These are phyloP conservation scores for Chymomyza procnemis DNA, from an alignment of 2,888 invertebrate species.

Conservation along the genomic window DNA sequence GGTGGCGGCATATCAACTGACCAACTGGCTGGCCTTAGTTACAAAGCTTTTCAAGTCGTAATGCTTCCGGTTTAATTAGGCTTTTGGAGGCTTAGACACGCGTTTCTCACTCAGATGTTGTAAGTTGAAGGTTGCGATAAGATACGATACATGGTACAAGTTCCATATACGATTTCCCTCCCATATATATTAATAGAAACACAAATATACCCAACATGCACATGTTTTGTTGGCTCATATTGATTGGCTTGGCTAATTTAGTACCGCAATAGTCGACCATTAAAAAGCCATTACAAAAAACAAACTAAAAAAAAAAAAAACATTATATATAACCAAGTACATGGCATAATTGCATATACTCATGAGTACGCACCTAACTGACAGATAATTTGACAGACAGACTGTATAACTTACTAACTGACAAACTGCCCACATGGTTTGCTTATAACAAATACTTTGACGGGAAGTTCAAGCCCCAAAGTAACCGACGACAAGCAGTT, in stretches of 20 bases:
- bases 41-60: constrained; percentile 51
- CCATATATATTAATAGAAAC: neutral
- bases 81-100: constrained; percentile 29
- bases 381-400: neutral
- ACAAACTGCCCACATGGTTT: neutral
- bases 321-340: constrained; percentile 29
- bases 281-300: constrained; percentile 62
- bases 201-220: neutral
- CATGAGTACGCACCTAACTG: neutral
- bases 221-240: constrained; percentile 35
- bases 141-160: constrained; percentile 15
- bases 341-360: constrained; percentile 35
- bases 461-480: constrained; percentile 66
- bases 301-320: constrained; percentile 19
- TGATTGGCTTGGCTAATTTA: constrained; percentile 60
- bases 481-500: constrained; percentile 27
- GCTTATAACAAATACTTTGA: constrained; percentile 15
- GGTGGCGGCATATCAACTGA: too few species aligned
- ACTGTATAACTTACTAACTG: neutral
- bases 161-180: neutral
- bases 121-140: constrained; percentile 45
- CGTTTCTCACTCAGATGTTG: constrained; percentile 16
- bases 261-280: constrained; percentile 50
- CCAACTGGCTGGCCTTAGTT: constrained; percentile 39
- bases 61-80: constrained; percentile 69